Base-by-base conservation (phyloP, 1,140 invertebrate genomes). In the Thaumatotibia leucotreta region DNA sequence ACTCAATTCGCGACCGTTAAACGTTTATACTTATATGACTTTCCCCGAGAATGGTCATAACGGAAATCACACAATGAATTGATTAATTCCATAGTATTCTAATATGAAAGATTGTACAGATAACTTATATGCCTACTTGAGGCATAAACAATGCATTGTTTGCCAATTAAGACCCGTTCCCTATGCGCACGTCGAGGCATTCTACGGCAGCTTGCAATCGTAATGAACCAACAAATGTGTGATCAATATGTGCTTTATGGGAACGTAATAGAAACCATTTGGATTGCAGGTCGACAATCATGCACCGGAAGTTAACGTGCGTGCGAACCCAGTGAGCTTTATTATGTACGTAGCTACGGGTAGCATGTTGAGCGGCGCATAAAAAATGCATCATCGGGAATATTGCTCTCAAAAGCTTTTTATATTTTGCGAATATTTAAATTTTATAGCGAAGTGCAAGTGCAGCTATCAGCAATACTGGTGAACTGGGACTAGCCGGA, bases 251-350 rank as follows among this genome's bases (percentile, higher is more conserved):
- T 69, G 49, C 68, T 77, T 70, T 76, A 77, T 68, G 3, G 4
- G 6, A 17, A 66, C 29, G 49, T n/a, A 33, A 72, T 79, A 76
- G 66, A 27, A 31, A 14, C 24, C 14, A 63, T 64, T 66, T 67
- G 58, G 77, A 65, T 66, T 68, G 68, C 17, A 31, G 54, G 11
- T 45, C 67, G 67, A 35, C 61, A 74, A 68, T 27, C 71, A 68
- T 39, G 66, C 65, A 75, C 76, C 80, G 84, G 84, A 82, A 84
- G 78, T 73, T 68, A 68, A 72, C 63, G 71, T 77, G 78, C 71
- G 72, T 80, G 79, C 74, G 75, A 80, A 83, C 70, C 73, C 69
- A 65, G 52, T 35, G 73, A 77, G 77, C 74, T 76, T 84, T 74
- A 73, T 73, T 77, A 76, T 77, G 76, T 77, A 73, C 63, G 69